These are phyloP conservation scores for Sphaeramia orbicularis DNA, from an alignment of 2,797 vertebrate species.

Conservation along the genomic window DNA sequence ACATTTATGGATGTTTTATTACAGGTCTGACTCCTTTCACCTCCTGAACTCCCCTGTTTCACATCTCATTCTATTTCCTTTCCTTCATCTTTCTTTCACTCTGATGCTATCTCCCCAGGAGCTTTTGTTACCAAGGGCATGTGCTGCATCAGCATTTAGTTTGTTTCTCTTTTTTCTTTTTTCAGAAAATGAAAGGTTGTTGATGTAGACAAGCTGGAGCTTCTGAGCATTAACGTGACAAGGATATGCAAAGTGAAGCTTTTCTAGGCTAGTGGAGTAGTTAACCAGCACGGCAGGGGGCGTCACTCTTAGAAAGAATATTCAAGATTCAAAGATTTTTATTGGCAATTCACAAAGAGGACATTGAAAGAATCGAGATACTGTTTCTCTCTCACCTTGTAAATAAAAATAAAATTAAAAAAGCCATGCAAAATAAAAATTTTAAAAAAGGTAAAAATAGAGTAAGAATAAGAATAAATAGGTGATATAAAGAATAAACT, in stretches of 20 bases:
- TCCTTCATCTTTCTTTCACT: slow-evolving; percentile 13
- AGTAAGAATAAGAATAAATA: no score
- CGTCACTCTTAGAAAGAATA: slow-evolving; percentile 3
- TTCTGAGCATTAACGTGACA: slow-evolving; percentile 41
- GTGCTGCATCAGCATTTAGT: slow-evolving; percentile 56
- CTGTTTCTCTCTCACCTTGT: no score
- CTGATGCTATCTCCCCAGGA: slow-evolving; percentile 61
- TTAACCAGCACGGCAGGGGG: slow-evolving; percentile 13
- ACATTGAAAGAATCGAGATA: no score
- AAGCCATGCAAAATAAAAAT: no score
- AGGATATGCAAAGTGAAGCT: slow-evolving; percentile 46
- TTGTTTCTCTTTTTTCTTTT: not conserved
- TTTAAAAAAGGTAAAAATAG: no score
- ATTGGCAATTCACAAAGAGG: not conserved
- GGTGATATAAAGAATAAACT: no score
- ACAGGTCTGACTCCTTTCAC: slow-evolving; percentile 13
- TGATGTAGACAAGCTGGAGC: slow-evolving; percentile 25
- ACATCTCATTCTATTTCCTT: not conserved
- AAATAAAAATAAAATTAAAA: no score
- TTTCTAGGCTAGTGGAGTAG: slow-evolving; percentile 26
- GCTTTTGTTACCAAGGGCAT: slow-evolving; percentile 73
- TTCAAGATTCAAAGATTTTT: not conserved
- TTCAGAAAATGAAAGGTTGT: slow-evolving; percentile 39
- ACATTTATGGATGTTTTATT: not conserved
- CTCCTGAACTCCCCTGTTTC: not conserved